Evolutionary conservation across 2,888 invertebrate species (phyloP), one percentile per base, ranked within the genome.

Genomic region (Blastobasis adustella): DNA sequence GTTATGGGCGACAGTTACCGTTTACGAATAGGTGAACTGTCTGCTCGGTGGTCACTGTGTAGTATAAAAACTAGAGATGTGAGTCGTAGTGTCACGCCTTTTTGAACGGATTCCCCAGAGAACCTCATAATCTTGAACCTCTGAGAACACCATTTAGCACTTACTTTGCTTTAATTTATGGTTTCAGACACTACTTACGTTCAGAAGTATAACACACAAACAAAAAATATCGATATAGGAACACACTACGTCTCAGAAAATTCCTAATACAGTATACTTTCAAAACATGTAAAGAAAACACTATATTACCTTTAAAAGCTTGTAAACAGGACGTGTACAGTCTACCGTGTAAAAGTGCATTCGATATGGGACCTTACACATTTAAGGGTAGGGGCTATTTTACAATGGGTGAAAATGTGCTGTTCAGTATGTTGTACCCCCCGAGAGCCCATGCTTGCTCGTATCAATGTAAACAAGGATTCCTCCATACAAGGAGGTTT

Each of bases 381-480:
- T 8, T 10, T 45, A 23, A 8, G 7, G 23, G 9, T 45, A 45
- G 45, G 23, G 10, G 23, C 23, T 5, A 36, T 23, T 36, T 23
- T 45, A 4, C 8, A 45, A 23, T 10, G 8, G 5, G 5, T 10
- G 37, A 43, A 42, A 43, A 10, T 10, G n/a, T 43, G 43, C 10
- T 43, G 10, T 10, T 10, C 10, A 9, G 43, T n/a, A 5, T 43
- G 23, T 23, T 49, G 48, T 49, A 44, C n/a, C 7, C 47, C 49
- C 40, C 44, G 36, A 10, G 49, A 49, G 47, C 47, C 38, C 23
- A 23, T 23, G 23, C 23, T 23, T 23, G 23, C 23, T 23, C 44
- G 49, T 54, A 54, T 54, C 56, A 51, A 54, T 57, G 57, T 54
- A 57, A 53, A 57, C 57, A 54, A 53, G 53, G 44, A 53, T 49